These are phyloP conservation scores for Flabesymbios commensalis DNA, from an alignment of 2,888 invertebrate genomes.

Conservation along the genomic window DNA sequence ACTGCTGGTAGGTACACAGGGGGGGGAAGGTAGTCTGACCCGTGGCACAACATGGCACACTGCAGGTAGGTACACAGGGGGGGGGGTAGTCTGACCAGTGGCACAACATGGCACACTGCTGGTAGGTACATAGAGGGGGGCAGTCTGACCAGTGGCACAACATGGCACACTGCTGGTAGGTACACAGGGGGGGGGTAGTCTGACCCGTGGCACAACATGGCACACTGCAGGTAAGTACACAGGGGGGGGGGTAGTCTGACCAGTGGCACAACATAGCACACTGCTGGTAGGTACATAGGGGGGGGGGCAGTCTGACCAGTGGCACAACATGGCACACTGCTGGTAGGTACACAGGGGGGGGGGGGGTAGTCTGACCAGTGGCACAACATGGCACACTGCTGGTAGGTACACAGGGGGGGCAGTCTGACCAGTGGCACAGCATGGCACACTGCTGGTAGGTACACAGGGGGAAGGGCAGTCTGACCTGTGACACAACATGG, in stretches of 20 bases:
- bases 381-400: no score
- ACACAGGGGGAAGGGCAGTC: not conserved
- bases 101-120: constrained; percentile 84
- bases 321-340: not conserved
- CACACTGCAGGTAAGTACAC: no score
- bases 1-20: not conserved
- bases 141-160: not conserved
- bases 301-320: not conserved
- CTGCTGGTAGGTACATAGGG: constrained; percentile 66
- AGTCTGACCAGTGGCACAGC: constrained; percentile 82
- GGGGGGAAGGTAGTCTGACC: no score
- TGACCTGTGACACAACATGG: not conserved
- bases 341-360: not conserved
- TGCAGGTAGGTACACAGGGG: constrained; percentile 77
- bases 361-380: no score
- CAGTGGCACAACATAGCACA: constrained; percentile 84
- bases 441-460: constrained; percentile 77
- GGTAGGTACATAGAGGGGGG: constrained; percentile 60
- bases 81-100: constrained; percentile 76
- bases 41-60: no score
- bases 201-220: no score
- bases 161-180: not conserved
- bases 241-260: constrained; percentile 79
- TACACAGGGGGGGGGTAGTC: not conserved
- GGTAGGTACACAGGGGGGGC: constrained; percentile 63